Base-by-base conservation (phyloP, 1,140 invertebrate genomes). In the Bombus consobrinus region DNA sequence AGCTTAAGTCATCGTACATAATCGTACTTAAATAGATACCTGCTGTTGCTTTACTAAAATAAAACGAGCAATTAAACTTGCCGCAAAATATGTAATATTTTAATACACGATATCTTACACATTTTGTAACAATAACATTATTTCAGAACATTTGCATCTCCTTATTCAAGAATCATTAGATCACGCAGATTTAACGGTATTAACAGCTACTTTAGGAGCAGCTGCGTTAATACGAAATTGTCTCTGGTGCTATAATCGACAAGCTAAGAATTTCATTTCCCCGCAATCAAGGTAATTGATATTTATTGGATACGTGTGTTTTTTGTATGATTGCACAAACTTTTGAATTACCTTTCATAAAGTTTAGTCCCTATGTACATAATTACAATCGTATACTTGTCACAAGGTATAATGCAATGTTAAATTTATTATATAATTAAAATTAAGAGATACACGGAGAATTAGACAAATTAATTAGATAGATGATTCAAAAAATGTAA, bases 81-180 rank as follows among this genome's bases (percentile, higher is more conserved):
- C n/a, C 22, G 39, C 9, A 13, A 53, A 18, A 18, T 0, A 1
- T 47, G 8, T 53, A 71, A 73, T 22, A 15, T 73, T 22, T 73
- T 18, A 43, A 71, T 71, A 71, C 5, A 18, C 43, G 15, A 47
- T 47, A 47, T 47, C 15, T 47, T 39, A 43, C 9, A n/a, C 2
- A 22, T 43, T 53, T 34, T 8, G 32, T n/a, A 64, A 59, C 25
- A 13, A 69, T 69, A 32, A 12, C 28, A 15, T 75, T 28, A 37
- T 86, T 88, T 76, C 88, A 96, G 97, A 97, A 93, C 97, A 98
- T 92, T 95, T 98, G 2, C 97, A 98, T 93, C 95, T 96, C 18
- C 92, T 98, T 15, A 97, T 96, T 39, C 97, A 98, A 94, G 97
- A 98, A 93, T 97, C 97, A 0, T 92, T 98, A 39, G 97, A 98